A percentile compares a stretch with the other conserved stretches of the same genome.
These are phyloP conservation scores for Morbakka virulenta DNA, from an alignment of 30 jellyfish, hydroid and myxozoan genomes.

Conservation along the genomic window DNA sequence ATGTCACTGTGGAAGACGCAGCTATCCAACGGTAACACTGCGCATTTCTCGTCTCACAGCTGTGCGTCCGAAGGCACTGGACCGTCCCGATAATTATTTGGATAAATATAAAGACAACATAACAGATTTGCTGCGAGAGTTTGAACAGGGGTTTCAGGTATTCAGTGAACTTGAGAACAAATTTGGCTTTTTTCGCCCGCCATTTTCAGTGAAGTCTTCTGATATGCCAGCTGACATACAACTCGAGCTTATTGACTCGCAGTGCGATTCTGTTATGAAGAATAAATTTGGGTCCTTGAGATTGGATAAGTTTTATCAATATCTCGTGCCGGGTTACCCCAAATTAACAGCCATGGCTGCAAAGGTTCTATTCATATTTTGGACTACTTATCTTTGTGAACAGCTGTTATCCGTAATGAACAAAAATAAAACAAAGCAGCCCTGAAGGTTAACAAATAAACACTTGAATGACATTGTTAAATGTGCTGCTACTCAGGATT, in stretches of 20 bases:
- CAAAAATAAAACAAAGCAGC: neutral
- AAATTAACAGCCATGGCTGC: neutral
- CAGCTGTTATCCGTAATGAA: slow-evolving; percentile 7
- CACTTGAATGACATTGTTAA: neutral
- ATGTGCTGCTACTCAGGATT: neutral
- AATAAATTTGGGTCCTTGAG: neutral
- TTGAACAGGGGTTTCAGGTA: neutral
- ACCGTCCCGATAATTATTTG: neutral
- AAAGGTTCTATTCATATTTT: neutral
- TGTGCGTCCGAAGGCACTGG: neutral
- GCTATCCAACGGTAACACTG: neutral
- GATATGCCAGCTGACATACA: neutral
- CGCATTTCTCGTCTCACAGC: slow-evolving; percentile 21
- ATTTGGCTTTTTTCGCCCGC: neutral
- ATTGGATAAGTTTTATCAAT: neutral
- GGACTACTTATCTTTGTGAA: slow-evolving; percentile 12
- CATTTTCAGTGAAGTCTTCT: neutral
- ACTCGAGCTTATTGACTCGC: neutral
- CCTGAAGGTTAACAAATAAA: neutral
- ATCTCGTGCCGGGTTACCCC: neutral
- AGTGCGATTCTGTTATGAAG: neutral
- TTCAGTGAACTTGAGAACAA: neutral
- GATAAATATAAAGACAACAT: neutral
- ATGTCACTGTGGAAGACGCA: slow-evolving; percentile 25
- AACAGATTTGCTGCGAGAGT: neutral